Conservation (phyloP, 2,113 vertebrate genomes). For the Bettongia penicillata region DNA sequence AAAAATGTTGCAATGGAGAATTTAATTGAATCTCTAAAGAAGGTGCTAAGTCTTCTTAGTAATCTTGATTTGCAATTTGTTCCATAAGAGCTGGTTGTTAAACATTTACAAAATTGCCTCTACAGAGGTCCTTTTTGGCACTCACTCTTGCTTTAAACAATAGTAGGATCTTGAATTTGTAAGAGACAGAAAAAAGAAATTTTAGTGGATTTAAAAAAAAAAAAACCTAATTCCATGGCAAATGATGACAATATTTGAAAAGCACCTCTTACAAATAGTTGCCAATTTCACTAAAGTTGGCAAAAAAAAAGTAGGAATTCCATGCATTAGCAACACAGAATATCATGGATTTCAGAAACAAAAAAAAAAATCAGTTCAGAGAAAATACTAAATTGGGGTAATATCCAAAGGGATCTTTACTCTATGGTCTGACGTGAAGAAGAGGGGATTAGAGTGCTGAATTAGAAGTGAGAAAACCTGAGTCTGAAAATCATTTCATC, state of each 20-base stretch:
- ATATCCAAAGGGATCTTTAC: conserved; percentile 71
- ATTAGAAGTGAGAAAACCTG: neutral
- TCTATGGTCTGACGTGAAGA: neutral
- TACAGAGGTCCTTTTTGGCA: neutral
- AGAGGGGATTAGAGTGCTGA: neutral
- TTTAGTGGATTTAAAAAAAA: neutral
- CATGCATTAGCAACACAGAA: conserved; percentile 77
- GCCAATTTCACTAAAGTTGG: conserved; percentile 60
- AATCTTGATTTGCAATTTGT: conserved; percentile 53
- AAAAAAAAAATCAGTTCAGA: conserved; percentile 65
- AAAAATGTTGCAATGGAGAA: neutral
- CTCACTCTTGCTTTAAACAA: neutral
- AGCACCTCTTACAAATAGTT: conserved; percentile 70
- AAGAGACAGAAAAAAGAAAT: neutral
- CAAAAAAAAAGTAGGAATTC: conserved; percentile 63
- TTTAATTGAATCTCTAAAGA: conserved; percentile 1
- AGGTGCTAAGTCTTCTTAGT: neutral
- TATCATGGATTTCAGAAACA: conserved; percentile 69
- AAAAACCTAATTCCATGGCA: neutral
- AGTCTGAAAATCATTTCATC: neutral
- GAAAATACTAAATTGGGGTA: conserved; percentile 72
- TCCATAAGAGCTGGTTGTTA: neutral
- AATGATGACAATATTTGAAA: conserved; percentile 54
- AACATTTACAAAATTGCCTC: neutral
- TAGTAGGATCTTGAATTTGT: neutral